A percentile compares a stretch with the other conserved stretches of the same genome.
Conservation (phyloP, 2,113 vertebrate species). For the Pogonocichla stellata region DNA sequence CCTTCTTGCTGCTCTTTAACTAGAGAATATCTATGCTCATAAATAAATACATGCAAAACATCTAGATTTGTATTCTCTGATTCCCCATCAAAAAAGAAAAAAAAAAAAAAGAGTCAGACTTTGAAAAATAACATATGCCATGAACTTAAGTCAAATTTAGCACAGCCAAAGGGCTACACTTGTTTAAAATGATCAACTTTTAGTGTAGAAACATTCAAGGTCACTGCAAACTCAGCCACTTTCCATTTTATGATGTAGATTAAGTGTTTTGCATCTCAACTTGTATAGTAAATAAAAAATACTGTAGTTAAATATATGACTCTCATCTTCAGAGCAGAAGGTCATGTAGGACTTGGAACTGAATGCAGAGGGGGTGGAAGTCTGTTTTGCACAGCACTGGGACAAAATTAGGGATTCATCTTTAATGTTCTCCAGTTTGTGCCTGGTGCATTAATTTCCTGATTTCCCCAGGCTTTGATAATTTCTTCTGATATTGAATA, state of each 20-base stretch:
- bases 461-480: neutral
- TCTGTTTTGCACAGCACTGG: neutral
- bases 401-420: neutral
- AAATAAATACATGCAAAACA: conserved; percentile 19
- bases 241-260: conserved; percentile 57
- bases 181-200: neutral
- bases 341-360: conserved; percentile 17
- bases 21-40: neutral
- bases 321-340: conserved; percentile 42
- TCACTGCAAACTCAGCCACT: conserved; percentile 35
- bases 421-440: neutral
- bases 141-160: neutral
- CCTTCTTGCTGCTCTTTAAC: neutral
- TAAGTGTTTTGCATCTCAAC: conserved; percentile 52
- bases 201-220: conserved; percentile 26
- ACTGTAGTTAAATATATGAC: conserved; percentile 42
- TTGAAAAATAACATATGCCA: conserved; percentile 17
- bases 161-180: neutral
- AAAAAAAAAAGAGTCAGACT: neutral
- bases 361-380: conserved; percentile 1
- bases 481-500: neutral
- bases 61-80: neutral
- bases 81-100: neutral
- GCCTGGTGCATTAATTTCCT: neutral
- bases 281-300: conserved; percentile 65